These are phyloP conservation scores for Adela reaumurella DNA, from an alignment of 2,888 invertebrate species.

Conservation along the genomic window DNA sequence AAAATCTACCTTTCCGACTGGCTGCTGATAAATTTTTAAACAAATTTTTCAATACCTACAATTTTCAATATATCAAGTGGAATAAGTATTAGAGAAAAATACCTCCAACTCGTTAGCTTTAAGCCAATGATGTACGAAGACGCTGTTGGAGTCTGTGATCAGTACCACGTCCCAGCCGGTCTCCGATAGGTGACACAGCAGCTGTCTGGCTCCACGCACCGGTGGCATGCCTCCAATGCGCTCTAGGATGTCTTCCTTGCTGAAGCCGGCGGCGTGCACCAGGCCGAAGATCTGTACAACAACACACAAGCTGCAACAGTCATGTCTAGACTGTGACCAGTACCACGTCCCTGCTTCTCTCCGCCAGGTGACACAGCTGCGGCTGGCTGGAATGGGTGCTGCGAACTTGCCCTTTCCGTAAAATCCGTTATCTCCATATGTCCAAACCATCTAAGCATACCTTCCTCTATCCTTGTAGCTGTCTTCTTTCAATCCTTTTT, in stretches of 20 bases:
- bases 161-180: conserved; percentile 33
- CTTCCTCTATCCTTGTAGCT: no score
- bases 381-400: not conserved
- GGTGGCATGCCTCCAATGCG: conserved; percentile 34
- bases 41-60: no score
- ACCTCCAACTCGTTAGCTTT: conserved; percentile 30
- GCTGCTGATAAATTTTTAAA: no score
- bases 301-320: no score
- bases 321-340: not conserved
- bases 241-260: conserved; percentile 29
- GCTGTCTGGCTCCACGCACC: conserved; percentile 26
- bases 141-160: conserved; percentile 37
- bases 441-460: no score
- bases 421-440: not conserved
- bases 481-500: no score
- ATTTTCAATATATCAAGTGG: no score
- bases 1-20: no score
- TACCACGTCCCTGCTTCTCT: not conserved
- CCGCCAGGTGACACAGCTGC: not conserved
- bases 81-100: no score
- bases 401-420: not conserved
- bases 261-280: conserved; percentile 36
- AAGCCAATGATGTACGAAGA: conserved; percentile 44
- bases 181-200: conserved; percentile 23
- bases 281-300: conserved; percentile 48